Percentiles rank a stretch among this genome's conserved stretches.
phyloP scores from a whole-genome alignment of 1,140 invertebrate genomes.

The Coptotermes formosanus region DNA sequence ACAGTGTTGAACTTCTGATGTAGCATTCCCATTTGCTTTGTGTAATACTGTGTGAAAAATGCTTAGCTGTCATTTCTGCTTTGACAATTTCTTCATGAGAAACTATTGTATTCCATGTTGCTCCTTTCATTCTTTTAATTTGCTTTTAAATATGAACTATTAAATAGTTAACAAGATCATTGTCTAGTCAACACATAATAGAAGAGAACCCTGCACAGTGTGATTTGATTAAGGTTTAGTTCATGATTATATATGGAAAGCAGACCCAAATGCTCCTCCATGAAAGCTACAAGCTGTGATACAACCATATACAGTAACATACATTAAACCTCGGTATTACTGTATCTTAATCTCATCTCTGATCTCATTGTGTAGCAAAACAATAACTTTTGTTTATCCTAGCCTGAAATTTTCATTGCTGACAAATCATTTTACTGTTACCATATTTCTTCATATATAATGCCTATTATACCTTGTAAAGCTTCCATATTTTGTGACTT shows the following conservation, averaged over 20 bases:
- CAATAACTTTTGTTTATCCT: slow-evolving; percentile 11
- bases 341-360: slow-evolving; percentile 20
- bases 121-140: background rate
- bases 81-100: background rate
- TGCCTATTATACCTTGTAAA: background rate
- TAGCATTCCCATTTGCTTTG: background rate
- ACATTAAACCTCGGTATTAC: slow-evolving; percentile 21
- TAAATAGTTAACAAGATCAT: slow-evolving; percentile 4
- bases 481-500: slow-evolving; percentile 5
- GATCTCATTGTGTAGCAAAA: slow-evolving; percentile 7
- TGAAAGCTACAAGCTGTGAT: slow-evolving; percentile 30
- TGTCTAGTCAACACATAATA: slow-evolving; percentile 19
- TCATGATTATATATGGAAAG: slow-evolving; percentile 23
- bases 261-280: slow-evolving; percentile 25
- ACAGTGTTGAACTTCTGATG: background rate
- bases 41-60: background rate
- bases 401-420: slow-evolving; percentile 12
- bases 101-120: background rate
- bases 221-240: slow-evolving; percentile 24
- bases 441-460: background rate
- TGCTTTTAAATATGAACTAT: background rate
- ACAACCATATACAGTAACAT: slow-evolving; percentile 23
- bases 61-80: background rate
- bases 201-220: slow-evolving; percentile 24
- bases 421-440: background rate